Base-by-base conservation (phyloP, 1,140 invertebrate species). In the Drosophila insularis region DNA sequence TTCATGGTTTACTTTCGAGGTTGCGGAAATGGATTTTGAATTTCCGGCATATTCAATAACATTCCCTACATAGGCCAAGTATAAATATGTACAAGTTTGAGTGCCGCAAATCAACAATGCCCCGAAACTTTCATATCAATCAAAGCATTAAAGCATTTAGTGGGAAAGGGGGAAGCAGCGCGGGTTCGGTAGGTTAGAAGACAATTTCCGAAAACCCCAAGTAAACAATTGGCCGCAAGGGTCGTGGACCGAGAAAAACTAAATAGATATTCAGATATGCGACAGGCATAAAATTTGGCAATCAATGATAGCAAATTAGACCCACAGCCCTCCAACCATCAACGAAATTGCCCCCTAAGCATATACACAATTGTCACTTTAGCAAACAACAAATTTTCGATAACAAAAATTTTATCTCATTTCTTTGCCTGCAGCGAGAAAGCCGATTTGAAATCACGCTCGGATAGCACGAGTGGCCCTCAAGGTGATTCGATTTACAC, bases 401-500 rank as follows among this genome's bases (percentile, higher is more conserved):
- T 90, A 82, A 81, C 61, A 76, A 27, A 27, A 80, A 78, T 84
- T 74, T 61, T 54, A 40, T 27, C 58, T 65, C 17, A 35, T 63
- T 63, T 54, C 55, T 50, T 59, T 72, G 32, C 84, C 84, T 80
- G 59, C 84, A 92, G 91, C 81, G 91, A 92, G 75, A 92, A 92
- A 77, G 91, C 91, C 73, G 91, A 92, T 90, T 91, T 92, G 78
- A 92, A 92, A 85, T 92, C 91, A 81, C 91, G 91, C 77, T 91
- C 90, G 53, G 91, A 92, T 90, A 92, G 91, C 78, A 92, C 89
- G 32, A 91, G 91, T 74, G 91, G 90, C 71, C 91, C 91, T 63
- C 91, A 91, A 76, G 90, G 91, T 79, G 91, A 92, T 86, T 92
- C 91, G 63, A 92, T 92, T 78, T 92, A 92, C 68, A 92, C 91